phyloP scores from a whole-genome alignment of 2,113 vertebrate genomes.

The Epinephelus cyanopodus region DNA sequence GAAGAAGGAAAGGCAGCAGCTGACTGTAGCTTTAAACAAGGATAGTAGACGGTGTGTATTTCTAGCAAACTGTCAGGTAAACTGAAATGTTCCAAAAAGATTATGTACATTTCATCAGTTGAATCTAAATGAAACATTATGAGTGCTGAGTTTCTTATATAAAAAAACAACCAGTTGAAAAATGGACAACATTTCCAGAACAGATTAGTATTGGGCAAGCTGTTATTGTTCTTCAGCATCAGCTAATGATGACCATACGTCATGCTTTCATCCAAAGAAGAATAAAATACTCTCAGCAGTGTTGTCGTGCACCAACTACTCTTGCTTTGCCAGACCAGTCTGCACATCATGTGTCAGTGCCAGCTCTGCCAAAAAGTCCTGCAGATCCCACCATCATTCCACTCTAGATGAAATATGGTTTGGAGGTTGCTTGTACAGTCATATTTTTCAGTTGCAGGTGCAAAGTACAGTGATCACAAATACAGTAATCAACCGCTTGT shows the following conservation, averaged over 20 bases:
- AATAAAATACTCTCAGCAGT: conserved; percentile 28
- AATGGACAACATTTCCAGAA: conserved; percentile 32
- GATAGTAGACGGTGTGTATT: neutral
- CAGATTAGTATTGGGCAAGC: conserved; percentile 51
- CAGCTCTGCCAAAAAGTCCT: conserved; percentile 38
- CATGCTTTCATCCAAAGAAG: conserved; percentile 53
- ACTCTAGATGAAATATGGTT: neutral
- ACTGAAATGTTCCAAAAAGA: neutral
- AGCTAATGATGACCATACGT: conserved; percentile 58
- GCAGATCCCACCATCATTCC: neutral
- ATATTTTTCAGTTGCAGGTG: neutral
- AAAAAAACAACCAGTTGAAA: conserved; percentile 7
- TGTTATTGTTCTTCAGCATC: conserved; percentile 59
- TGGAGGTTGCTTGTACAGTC: neutral
- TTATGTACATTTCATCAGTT: conserved; percentile 6
- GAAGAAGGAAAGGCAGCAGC: conserved; percentile 21
- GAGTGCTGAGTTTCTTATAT: neutral
- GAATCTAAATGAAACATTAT: conserved; percentile 11
- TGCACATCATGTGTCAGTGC: conserved; percentile 12
- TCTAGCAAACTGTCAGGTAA: neutral
- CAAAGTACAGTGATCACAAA: conserved; percentile 2
- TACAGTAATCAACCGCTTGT: too few species aligned
- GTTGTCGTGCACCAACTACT: conserved; percentile 5
- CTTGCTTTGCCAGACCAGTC: conserved; percentile 7
- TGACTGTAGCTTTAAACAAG: neutral